These are phyloP conservation scores for Oreotragus oreotragus DNA, from an alignment of 2,113 vertebrate species.

Conservation along the genomic window DNA sequence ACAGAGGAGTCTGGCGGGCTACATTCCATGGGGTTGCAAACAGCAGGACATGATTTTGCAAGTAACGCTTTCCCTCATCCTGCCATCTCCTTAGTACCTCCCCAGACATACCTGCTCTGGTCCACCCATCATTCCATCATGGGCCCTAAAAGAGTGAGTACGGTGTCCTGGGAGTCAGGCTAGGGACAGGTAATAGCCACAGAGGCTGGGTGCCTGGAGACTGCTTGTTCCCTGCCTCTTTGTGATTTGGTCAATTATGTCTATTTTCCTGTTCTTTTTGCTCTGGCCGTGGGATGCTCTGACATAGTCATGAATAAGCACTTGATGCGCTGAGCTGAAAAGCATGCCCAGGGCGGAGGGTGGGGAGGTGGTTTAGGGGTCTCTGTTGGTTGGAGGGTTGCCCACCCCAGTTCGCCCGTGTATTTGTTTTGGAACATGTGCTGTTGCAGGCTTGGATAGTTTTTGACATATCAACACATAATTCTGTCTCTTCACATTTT, in stretches of 20 bases:
- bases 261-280: neutral
- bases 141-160: neutral
- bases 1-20: neutral
- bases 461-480: neutral
- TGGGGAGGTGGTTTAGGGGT: neutral
- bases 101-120: neutral
- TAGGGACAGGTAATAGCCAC: neutral
- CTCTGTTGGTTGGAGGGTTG: neutral
- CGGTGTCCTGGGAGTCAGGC: neutral
- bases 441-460: neutral
- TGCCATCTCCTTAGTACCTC: neutral
- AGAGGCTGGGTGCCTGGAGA: too few relatives aligned
- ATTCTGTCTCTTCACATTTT: slow-evolving; percentile 24
- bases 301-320: neutral
- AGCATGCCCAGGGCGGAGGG: neutral
- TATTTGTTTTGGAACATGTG: neutral
- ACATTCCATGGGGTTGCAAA: neutral
- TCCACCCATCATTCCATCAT: neutral
- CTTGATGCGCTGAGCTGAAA: too few relatives aligned
- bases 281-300: neutral
- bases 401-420: neutral
- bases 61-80: neutral
- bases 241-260: neutral
- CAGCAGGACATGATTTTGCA: neutral
- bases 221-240: neutral